Percentiles rank a stretch among this genome's conserved stretches.
These are phyloP conservation scores for Oryctes rhinoceros DNA, from an alignment of 1,140 invertebrate genomes.

Conservation along the genomic window DNA sequence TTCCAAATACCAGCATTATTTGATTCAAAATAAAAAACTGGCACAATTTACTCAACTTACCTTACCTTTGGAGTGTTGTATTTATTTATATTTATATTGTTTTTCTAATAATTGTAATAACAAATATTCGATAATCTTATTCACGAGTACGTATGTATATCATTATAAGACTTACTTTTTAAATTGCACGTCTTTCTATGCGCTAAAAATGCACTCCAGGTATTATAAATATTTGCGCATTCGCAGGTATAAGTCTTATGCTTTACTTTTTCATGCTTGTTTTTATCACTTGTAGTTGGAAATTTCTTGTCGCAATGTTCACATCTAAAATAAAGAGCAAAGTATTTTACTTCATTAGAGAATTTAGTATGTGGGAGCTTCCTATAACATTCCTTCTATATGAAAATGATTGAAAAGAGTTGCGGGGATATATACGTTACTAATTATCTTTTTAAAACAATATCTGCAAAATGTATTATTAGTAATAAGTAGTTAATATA, in stretches of 20 bases:
- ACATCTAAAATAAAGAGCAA: conserved; percentile 56
- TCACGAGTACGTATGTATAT: not conserved
- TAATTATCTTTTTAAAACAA: too few species aligned
- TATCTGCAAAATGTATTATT: not conserved
- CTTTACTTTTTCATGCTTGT: conserved; percentile 60
- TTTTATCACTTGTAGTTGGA: conserved; percentile 59
- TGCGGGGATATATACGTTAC: not conserved
- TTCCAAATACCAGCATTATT: too few species aligned
- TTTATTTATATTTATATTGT: too few species aligned
- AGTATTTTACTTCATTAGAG: conserved; percentile 8
- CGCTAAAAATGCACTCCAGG: conserved; percentile 60
- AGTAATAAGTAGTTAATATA: not conserved
- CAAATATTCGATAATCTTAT: too few species aligned
- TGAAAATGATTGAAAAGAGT: not conserved
- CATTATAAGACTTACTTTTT: conserved; percentile 38
- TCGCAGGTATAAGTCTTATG: conserved; percentile 63
- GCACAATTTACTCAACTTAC: too few species aligned
- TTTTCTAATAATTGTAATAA: conserved; percentile 58
- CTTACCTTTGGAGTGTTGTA: too few species aligned
- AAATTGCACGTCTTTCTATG: conserved; percentile 57
- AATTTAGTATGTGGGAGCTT: too few species aligned
- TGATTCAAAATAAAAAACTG: too few species aligned
- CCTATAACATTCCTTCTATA: too few species aligned
- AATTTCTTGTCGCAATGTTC: conserved; percentile 61
- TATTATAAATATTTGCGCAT: conserved; percentile 59